Evolutionary conservation across 2,888 invertebrate genomes (phyloP).

Genomic region (Saturnia pavonia): DNA sequence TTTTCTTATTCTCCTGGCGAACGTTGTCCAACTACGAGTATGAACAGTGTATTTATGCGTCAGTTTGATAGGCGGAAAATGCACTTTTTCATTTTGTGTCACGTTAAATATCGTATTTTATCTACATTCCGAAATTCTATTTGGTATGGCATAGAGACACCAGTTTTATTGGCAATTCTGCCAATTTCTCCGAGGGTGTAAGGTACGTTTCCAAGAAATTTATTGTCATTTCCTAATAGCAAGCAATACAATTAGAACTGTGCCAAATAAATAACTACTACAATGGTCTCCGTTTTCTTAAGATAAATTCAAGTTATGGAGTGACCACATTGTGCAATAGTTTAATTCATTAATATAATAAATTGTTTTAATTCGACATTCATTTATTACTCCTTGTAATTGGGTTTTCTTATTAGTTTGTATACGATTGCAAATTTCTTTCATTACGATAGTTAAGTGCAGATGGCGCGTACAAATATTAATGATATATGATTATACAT

Average conservation of each 20-base stretch:
- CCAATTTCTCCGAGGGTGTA: conserved; percentile 13
- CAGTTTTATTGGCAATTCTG: conserved; percentile 8
- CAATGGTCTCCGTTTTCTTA: conserved; percentile 18
- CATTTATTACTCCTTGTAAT: not conserved
- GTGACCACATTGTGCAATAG: conserved; percentile 9
- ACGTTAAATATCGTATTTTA: not conserved
- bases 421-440: conserved; percentile 28
- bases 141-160: not conserved
- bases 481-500: too few species aligned
- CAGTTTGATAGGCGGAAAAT: not conserved
- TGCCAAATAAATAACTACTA: conserved; percentile 23
- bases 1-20: too few species aligned
- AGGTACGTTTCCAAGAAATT: conserved; percentile 16
- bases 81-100: not conserved
- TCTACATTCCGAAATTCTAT: conserved; percentile 5
- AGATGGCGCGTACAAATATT: too few species aligned
- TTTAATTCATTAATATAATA: too few species aligned
- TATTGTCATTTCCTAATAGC: conserved; percentile 19
- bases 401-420: not conserved
- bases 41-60: not conserved
- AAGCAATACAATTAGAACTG: conserved; percentile 23
- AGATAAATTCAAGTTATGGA: conserved; percentile 5
- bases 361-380: not conserved
- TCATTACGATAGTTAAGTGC: not conserved
- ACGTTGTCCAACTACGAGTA: too few species aligned